Evolutionary conservation across 2,888 invertebrate genomes (phyloP).

Genomic region (Branchellion lobata): DNA sequence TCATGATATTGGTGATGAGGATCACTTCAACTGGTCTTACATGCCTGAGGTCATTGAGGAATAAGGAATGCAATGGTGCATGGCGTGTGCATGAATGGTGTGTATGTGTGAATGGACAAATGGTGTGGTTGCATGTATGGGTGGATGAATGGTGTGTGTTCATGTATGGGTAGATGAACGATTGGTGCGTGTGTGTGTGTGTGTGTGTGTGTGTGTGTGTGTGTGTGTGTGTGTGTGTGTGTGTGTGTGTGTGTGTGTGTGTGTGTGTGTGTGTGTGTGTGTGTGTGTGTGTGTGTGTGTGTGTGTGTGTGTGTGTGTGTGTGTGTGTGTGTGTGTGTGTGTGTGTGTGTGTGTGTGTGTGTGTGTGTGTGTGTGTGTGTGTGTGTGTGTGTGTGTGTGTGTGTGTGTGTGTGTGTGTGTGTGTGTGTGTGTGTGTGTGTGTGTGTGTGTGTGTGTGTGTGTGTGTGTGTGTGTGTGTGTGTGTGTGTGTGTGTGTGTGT

Average conservation of each 20-base stretch:
- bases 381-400: slow-evolving; percentile 29
- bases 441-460: too few species aligned
- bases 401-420: not conserved
- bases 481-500: too few species aligned
- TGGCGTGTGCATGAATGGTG: too few species aligned
- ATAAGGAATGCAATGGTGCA: too few species aligned
- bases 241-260: not conserved
- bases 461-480: too few species aligned
- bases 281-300: not conserved
- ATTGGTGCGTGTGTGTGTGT: slow-evolving; percentile 1
- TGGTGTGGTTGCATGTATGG: too few species aligned
- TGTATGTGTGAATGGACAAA: too few species aligned
- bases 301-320: not conserved
- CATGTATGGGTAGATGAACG: not conserved
- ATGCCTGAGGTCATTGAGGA: too few species aligned
- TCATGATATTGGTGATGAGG: too few species aligned
- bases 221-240: not conserved
- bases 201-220: not conserved
- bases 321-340: not conserved
- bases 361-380: slow-evolving; percentile 16
- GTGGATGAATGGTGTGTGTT: too few species aligned
- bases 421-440: too few species aligned
- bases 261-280: not conserved
- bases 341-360: not conserved
- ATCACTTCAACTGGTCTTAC: too few species aligned